Percentiles rank a stretch among this genome's conserved stretches.
phyloP scores from a whole-genome alignment of 2,888 invertebrate species.

The Euclidia mi region DNA sequence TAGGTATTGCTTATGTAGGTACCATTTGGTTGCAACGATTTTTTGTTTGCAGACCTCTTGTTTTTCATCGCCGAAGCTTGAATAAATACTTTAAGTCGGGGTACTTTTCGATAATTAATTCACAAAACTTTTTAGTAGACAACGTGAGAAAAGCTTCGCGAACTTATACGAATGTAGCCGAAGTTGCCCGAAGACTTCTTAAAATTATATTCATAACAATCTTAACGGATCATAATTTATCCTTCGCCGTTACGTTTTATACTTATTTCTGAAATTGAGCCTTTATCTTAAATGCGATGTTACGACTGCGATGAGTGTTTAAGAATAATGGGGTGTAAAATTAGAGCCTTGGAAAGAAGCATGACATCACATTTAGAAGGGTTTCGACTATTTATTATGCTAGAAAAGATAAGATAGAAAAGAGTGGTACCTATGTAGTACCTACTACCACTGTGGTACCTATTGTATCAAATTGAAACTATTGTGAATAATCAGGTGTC shows the following conservation, averaged over 20 bases:
- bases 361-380: no score
- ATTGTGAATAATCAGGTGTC: no score
- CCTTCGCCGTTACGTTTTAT: constrained; percentile 10
- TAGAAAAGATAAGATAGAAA: no score
- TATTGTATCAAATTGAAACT: no score
- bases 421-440: no score
- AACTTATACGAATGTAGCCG: neutral
- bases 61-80: neutral
- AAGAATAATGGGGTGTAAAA: constrained; percentile 19
- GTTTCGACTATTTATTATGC: no score
- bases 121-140: neutral
- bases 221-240: constrained; percentile 1
- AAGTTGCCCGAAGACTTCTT: constrained; percentile 1
- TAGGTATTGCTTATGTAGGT: no score
- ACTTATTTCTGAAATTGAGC: no score
- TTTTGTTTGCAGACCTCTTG: no score
- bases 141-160: neutral
- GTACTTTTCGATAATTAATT: neutral
- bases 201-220: neutral
- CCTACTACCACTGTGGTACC: no score
- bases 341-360: constrained; percentile 6
- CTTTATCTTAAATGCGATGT: constrained; percentile 2
- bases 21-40: no score
- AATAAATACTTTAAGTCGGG: neutral
- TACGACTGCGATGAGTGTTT: constrained; percentile 5